A percentile compares a stretch with the other conserved stretches of the same genome.
Evolutionary conservation across 2,888 invertebrate species (phyloP).

Genomic region (Plagodis pulveraria): DNA sequence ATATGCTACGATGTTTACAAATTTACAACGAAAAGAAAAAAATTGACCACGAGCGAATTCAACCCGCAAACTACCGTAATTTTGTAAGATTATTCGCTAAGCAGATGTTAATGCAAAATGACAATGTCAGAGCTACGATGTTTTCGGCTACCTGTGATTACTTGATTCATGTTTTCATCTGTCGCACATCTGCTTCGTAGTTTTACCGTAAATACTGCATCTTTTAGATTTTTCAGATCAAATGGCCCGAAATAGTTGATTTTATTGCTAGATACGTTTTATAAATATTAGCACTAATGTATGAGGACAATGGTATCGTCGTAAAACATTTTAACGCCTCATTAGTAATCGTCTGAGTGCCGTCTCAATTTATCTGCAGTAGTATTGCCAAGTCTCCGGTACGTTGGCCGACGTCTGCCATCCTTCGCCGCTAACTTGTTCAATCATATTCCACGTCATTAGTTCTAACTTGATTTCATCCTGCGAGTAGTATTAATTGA

Average conservation of each 20-base stretch:
- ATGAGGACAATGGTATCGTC: constrained; percentile 1
- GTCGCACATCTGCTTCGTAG: not conserved
- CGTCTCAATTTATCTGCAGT: not conserved
- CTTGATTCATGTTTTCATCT: too few relatives aligned
- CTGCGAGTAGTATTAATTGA: too few relatives aligned
- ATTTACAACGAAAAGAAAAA: too few relatives aligned
- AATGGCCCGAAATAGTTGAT: not conserved
- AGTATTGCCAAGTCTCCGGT: constrained; percentile 7
- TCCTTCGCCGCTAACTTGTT: not conserved
- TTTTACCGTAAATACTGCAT: not conserved
- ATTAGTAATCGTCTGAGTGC: not conserved
- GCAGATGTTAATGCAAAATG: too few relatives aligned
- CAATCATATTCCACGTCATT: constrained; percentile 11
- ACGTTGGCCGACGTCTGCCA: constrained; percentile 11
- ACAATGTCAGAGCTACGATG: too few relatives aligned
- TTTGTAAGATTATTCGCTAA: too few relatives aligned
- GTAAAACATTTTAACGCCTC: constrained; percentile 12
- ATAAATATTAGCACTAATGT: not conserved
- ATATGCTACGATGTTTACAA: too few relatives aligned
- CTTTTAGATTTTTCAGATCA: not conserved
- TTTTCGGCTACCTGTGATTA: too few relatives aligned
- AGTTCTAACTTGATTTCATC: not conserved
- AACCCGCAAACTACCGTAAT: too few relatives aligned
- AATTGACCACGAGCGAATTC: too few relatives aligned
- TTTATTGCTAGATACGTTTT: not conserved